Evolutionary conservation across 2,888 invertebrate species (phyloP), one percentile per base, ranked within the genome.

Genomic region (Aquatica leii): DNA sequence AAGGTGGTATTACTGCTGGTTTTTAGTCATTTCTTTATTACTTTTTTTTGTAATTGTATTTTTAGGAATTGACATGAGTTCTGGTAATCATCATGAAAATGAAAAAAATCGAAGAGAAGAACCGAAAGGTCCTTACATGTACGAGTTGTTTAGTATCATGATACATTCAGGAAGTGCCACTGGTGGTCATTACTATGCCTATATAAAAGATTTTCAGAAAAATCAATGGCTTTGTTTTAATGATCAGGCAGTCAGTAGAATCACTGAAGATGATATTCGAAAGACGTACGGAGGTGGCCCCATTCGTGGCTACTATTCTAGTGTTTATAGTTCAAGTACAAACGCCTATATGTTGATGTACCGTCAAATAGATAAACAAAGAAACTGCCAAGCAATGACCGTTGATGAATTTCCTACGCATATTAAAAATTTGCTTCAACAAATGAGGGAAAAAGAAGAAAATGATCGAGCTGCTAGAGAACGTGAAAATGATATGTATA

Each of bases 341-440:
- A 94, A 94, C 80, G 95, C 94, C 0, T 95, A 95, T 76, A 95
- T 95, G 94, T 84, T 95, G 59, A 93, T 95, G 91, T 95, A 95
- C 77, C 84, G 95, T 50, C 91, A 92, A 80, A 87, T 90, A 48
- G 89, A 91, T 79, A 81, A 84, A 49, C 82, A 84, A 49, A 81
- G 87, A 20, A 91, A 91, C 76, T 83, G 85, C 62, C 78, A 84
- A n/a, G 87, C 88, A 1, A 88, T 90, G 76, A 84, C 86, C 43
- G 82, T 83, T 0, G 86, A 86, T n/a, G 86, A 91, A 34, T 91
- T 95, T 73, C 94, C 95, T 0, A 83, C 84, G 37, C 92, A 94
- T 77, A 88, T 95, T 6, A 74, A 86, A 78, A 81, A 84, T 20
- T 80, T 92, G 54, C 80, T 91, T 71, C 82, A 86, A 49, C 85